Base-by-base conservation (phyloP, 2,113 vertebrate genomes). In the Aphyosemion australe region DNA sequence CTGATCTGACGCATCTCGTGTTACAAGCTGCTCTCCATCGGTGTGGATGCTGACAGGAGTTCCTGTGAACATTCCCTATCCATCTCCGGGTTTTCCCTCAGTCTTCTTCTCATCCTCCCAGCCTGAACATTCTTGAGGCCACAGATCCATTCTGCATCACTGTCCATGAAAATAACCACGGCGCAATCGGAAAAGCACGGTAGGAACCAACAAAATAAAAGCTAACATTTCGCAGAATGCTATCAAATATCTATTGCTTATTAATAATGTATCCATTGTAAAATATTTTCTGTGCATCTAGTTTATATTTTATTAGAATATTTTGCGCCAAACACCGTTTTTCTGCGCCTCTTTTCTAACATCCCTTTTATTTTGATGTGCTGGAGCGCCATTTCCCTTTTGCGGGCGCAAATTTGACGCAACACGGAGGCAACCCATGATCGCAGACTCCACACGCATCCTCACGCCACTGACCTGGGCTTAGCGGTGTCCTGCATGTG, bases 381-480 rank as follows among this genome's bases (percentile, higher is more conserved):
- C 42, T 2, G 3, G 1, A 1, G 15, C 58, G 6, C 6, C 26
- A 14, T 49, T 78, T 85, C 84, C 82, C 56, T 5, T 26, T 19
- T n/a, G 13, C 1, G 4, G 55, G 59, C 39, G 32, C 1, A 51
- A 0, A 1, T 86, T n/a, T 89, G 78, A 86, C 76, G 69, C 78
- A 34, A 57, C 72, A 50, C 80, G 72, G 82, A 86, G 82, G 80
- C 79, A 85, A 75, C 88, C 88, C 89, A 88, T 86, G 87, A 85
- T 89, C 89, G 75, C 87, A 90, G 84, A 85, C 83, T 78, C 82
- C 76, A 79, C 88, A 87, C 87, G 86, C 85, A 89, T 87, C 86
- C 88, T 88, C 86, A 77, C 82, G 74, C 83, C 84, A 72, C 87
- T 85, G 89, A 89, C 87, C 88, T 52, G 87, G 67, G 84, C 87